Evolutionary conservation across 2,888 invertebrate genomes (phyloP).

Genomic region (Nomada flava): DNA sequence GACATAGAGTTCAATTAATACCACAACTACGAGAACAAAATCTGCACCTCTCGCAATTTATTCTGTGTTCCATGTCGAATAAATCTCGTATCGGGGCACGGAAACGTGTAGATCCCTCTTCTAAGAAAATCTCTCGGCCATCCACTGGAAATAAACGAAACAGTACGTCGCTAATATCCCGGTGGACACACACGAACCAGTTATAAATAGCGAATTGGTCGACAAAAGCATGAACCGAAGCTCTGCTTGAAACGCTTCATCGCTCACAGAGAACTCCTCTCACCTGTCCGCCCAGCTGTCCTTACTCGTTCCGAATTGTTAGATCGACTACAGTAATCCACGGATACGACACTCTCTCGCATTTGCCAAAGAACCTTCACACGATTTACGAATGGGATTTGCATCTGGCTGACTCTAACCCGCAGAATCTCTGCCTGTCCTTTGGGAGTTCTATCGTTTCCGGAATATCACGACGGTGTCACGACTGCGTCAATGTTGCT

Average conservation of each 20-base stretch:
- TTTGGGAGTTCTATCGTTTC: slow-evolving; percentile 39
- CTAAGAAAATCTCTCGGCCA: background rate
- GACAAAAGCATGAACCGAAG: slow-evolving; percentile 20
- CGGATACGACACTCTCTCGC: background rate
- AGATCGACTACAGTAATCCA: slow-evolving; percentile 20
- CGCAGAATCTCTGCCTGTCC: background rate
- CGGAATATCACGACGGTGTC: slow-evolving; percentile 18
- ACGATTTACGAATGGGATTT: slow-evolving; percentile 48
- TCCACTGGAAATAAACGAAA: background rate
- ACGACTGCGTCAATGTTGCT: slow-evolving; percentile 18
- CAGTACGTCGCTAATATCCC: background rate
- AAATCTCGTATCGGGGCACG: background rate
- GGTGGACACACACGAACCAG: background rate
- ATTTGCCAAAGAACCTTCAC: slow-evolving; percentile 54
- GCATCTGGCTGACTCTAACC: slow-evolving; percentile 16
- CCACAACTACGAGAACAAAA: background rate
- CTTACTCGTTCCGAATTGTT: slow-evolving; percentile 29
- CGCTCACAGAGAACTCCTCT: background rate
- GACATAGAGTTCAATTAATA: too few relatives aligned
- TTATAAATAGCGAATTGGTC: slow-evolving; percentile 28
- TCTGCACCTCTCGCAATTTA: background rate
- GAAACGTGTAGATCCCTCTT: background rate
- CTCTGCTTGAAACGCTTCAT: background rate
- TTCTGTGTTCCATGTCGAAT: background rate
- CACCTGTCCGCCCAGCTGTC: slow-evolving; percentile 10